Conservation (phyloP, 2,888 invertebrate species). For the Corythucha ciliata region DNA sequence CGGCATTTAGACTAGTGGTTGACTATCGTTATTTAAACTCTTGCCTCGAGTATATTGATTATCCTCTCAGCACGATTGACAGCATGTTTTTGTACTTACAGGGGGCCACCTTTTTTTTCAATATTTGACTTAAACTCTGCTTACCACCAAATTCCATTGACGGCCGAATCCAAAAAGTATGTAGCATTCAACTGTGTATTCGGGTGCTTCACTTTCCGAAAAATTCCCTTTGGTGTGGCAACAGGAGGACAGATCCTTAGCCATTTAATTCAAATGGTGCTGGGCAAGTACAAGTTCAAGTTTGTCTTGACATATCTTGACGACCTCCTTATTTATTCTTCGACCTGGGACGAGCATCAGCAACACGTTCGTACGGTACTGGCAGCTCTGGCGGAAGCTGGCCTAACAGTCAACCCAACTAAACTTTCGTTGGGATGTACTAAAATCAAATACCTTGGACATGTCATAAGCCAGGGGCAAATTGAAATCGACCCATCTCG, state of each 20-base stretch:
- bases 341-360: constrained; percentile 20
- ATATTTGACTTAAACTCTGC: constrained; percentile 23
- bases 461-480: constrained; percentile 18
- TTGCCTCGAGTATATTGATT: background rate
- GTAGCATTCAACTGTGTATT: constrained; percentile 21
- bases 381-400: constrained; percentile 24
- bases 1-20: constrained; percentile 27
- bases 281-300: constrained; percentile 26
- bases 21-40: constrained; percentile 27
- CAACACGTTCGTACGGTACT: constrained; percentile 20
- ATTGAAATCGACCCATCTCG: constrained; percentile 29
- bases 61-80: constrained; percentile 18
- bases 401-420: constrained; percentile 33
- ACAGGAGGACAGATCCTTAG: constrained; percentile 23
- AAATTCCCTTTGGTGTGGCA: constrained; percentile 25
- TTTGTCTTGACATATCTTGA: constrained; percentile 28
- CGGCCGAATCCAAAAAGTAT: background rate
- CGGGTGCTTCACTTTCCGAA: constrained; percentile 19
- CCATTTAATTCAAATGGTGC: constrained; percentile 22
- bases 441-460: constrained; percentile 21
- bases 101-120: constrained; percentile 14
- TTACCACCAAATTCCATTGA: constrained; percentile 25
- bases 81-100: constrained; percentile 10
- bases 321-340: constrained; percentile 24
- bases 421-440: constrained; percentile 22